Conservation (phyloP, 2,888 invertebrate genomes). For the Cantharis nigra region DNA sequence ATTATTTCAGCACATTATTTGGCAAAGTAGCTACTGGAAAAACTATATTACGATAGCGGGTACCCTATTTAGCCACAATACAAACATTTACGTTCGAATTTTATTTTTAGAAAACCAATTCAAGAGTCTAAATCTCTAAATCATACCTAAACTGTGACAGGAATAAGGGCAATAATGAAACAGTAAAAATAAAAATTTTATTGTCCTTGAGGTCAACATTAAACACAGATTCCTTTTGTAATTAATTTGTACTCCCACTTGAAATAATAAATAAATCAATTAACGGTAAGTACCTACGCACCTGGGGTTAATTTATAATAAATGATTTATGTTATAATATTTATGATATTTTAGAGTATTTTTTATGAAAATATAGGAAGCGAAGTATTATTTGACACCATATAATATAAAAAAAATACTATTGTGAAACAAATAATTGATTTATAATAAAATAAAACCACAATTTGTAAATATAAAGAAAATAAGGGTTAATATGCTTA, state of each 20-base stretch:
- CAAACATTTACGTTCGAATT: not conserved
- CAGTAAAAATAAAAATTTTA: not conserved
- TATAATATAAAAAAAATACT: not conserved
- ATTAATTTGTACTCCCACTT: not conserved
- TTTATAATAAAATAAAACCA: not conserved
- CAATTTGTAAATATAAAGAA: not conserved
- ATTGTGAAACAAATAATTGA: not conserved
- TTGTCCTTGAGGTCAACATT: not conserved
- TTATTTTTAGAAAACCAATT: not conserved
- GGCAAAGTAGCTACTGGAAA: not conserved
- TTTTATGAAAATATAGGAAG: no score
- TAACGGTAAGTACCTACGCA: not conserved
- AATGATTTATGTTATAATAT: no score
- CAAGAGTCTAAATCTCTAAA: not conserved
- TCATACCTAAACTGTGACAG: not conserved
- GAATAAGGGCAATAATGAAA: not conserved
- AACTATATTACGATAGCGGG: not conserved
- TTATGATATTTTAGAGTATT: no score
- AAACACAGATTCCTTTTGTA: not conserved
- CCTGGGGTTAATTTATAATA: not conserved
- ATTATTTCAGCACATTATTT: not conserved
- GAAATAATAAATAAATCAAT: not conserved
- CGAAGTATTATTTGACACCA: not conserved
- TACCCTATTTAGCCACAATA: not conserved
- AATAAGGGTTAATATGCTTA: not conserved